Base-by-base conservation (phyloP, 2,888 invertebrate species). In the Acronicta alni region DNA sequence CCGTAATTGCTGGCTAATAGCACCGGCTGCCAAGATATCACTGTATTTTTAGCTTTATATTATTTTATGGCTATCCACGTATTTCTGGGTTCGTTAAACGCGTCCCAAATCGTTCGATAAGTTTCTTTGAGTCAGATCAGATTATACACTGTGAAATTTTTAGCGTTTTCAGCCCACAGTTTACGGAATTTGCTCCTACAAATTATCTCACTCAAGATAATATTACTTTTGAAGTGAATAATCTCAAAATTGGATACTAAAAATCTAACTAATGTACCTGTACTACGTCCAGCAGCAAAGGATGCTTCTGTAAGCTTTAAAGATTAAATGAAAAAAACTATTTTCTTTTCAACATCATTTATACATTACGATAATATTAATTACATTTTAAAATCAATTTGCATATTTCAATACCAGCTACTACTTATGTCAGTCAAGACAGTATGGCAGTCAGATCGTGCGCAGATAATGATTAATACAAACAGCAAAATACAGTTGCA, bases 1-100 rank as follows among this genome's bases (percentile, higher is more conserved):
- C 45, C 65, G 69, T 80, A 80, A 78, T 80, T 75, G 75, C 67
- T 66, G 56, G 61, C 75, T 74, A 79, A 79, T 79, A 74, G 66
- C 77, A 53, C 54, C 54, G 42, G 66, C 69, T 70, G 77, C 77
- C 69, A 61, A 72, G 67, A 67, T 76, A 67, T 70, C 74, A 73
- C 66, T 61, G 77, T 64, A 62, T 71, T 75, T 72, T 71, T 57
- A 68, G 47, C 49, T 74, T 74, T 75, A 69, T 69, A 66, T 72
- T 64, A 72, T 72, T 69, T 68, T 69, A 69, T 62, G 59, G 45
- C 39, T 64, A 67, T 72, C 56, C 32, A 56, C 48, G 61, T 56
- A 65, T 65, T 77, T 57, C 71, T 56, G 51, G 44, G 51, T 66
- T 67, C 57, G 61, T 70, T 68, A 55, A n/a, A 60, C 67, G 57